phyloP scores from a whole-genome alignment of 1,140 invertebrate genomes.

The Heliconius himera region DNA sequence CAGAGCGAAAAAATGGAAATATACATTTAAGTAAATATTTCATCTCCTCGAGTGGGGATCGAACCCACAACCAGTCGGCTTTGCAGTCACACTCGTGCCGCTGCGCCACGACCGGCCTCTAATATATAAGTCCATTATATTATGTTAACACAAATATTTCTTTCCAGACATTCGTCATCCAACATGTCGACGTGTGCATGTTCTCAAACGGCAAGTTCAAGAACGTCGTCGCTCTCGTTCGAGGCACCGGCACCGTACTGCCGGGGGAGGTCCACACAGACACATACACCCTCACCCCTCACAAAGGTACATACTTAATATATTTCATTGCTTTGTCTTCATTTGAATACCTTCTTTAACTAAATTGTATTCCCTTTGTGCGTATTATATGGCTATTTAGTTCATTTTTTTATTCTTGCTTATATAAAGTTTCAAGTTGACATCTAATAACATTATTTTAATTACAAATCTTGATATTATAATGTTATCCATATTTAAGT shows the following conservation, averaged over 20 bases:
- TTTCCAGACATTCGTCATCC: constrained; percentile 91
- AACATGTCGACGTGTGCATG: constrained; percentile 99
- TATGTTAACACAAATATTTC: constrained; percentile 11
- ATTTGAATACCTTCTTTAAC: too few species aligned
- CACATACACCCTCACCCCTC: constrained; percentile 86
- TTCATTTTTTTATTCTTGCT: background rate
- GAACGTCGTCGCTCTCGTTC: constrained; percentile 95
- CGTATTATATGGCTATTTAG: background rate
- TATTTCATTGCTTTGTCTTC: background rate
- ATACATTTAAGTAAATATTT: too few species aligned
- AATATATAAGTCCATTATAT: background rate
- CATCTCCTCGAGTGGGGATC: too few species aligned
- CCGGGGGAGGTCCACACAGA: constrained; percentile 84
- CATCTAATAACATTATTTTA: background rate
- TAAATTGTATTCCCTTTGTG: background rate
- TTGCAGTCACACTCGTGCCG: too few species aligned
- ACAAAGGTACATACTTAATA: constrained; percentile 81
- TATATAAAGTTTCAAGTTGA: too few species aligned
- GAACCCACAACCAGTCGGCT: too few species aligned
- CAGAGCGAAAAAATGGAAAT: too few species aligned
- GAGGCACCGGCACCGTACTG: constrained; percentile 85
- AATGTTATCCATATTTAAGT: background rate
- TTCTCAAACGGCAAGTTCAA: constrained; percentile 99
- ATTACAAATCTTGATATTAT: too few species aligned
- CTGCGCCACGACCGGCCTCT: too few species aligned